These are phyloP conservation scores for Darwinula stevensoni DNA, from an alignment of 2,888 invertebrate genomes.

Conservation along the genomic window DNA sequence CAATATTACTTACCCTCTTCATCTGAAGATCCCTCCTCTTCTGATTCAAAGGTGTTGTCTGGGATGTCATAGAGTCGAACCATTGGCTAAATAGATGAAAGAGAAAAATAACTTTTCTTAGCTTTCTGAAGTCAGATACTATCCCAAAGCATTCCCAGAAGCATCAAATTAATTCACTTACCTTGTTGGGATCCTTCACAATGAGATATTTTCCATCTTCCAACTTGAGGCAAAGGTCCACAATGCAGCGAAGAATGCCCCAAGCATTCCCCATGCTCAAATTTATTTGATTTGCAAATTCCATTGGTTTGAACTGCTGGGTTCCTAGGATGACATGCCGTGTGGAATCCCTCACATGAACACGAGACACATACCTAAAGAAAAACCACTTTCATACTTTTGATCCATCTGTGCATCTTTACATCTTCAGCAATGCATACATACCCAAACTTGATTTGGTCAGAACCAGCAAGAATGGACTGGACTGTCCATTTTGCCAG, in stretches of 20 bases:
- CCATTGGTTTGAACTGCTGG: constrained; percentile 90
- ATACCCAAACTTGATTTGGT: constrained; percentile 82
- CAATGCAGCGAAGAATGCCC: constrained; percentile 88
- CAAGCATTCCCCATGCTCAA: constrained; percentile 98
- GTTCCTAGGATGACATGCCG: constrained; percentile 89
- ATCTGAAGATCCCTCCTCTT: constrained; percentile 65
- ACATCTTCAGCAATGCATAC: too few species aligned
- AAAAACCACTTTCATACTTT: too few species aligned
- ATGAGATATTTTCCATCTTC: constrained; percentile 80
- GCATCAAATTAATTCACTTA: constrained; percentile 18
- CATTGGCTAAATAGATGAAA: too few species aligned
- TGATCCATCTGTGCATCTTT: too few species aligned
- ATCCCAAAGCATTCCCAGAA: too few species aligned
- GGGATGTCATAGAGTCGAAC: constrained; percentile 93
- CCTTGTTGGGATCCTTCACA: constrained; percentile 98
- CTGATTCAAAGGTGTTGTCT: constrained; percentile 91
- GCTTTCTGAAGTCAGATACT: too few species aligned
- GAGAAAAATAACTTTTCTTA: constrained; percentile 10
- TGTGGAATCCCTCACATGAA: constrained; percentile 68
- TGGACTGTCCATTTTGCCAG: constrained; percentile 96
- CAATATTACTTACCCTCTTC: constrained; percentile 29
- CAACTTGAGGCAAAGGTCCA: constrained; percentile 88
- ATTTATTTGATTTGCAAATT: constrained; percentile 95
- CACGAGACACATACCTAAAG: constrained; percentile 96
- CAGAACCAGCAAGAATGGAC: constrained; percentile 74